Base-by-base conservation (phyloP, 2,113 vertebrate genomes). In the Amblyopsis rosae region DNA sequence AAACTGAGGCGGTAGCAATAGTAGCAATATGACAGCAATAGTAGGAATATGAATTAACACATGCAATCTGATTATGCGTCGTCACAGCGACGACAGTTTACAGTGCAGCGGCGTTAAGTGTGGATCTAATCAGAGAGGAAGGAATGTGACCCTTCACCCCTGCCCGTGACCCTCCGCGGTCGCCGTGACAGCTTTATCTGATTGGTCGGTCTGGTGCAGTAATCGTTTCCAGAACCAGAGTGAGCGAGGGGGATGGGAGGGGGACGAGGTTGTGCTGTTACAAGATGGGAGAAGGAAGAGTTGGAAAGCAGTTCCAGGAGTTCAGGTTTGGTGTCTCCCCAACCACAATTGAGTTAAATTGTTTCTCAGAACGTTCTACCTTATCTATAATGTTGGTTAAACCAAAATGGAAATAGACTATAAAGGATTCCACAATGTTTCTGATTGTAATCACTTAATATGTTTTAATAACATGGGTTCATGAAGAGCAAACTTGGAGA, bases 191-290 rank as follows among this genome's bases (percentile, higher is more conserved):
- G 74, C 74, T 69, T 89, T 89, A 90, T 90, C 90, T 91, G 84
- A 90, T 91, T 89, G 86, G 82, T 81, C 87, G 75, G 89, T 90
- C 88, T 89, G 85, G 82, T 69, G 71, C 67, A 10, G 51, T 93
- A 93, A 92, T 91, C 72, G 86, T 72, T 93, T 88, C 90, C 91
- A 92, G 89, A 91, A 75, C 68, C 57, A 50, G 59, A 72, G 51
- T 46, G 4, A 46, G 79, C 35, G 35, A 41, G 35, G 35, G 35
- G 35, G 35, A 2, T 26, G 26, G 35, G 35, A 8, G 35, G 35
- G 35, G 5, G 6, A 8, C 35, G 3, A 8, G 0, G 35, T 41
- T 6, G 5, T 41, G 59, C 75, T 2, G 67, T 62, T 62, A 70
- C 26, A 26, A 26, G 26, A 26, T 2, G 26, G 71, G 81, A 76